Percentiles rank a stretch among this genome's conserved stretches.
phyloP scores from a whole-genome alignment of 2,113 vertebrate species.

The Tamias sibiricus region DNA sequence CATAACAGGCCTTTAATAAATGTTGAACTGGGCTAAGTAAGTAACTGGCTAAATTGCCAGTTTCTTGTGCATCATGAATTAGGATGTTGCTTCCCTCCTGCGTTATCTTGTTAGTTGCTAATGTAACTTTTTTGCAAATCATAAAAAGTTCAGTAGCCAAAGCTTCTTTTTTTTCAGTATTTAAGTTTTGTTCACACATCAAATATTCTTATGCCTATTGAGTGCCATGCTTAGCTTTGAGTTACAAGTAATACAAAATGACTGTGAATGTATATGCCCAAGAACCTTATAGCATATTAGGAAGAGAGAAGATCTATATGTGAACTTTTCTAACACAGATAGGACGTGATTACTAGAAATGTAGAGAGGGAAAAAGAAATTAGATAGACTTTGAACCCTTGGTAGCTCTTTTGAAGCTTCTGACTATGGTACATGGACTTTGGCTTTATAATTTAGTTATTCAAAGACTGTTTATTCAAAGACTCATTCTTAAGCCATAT shows the following conservation, averaged over 20 bases:
- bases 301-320: not conserved
- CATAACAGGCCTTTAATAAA: not conserved
- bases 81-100: not conserved
- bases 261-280: not conserved
- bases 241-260: slow-evolving; percentile 29
- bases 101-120: not conserved
- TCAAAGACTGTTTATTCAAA: not conserved
- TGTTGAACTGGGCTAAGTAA: not conserved
- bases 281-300: not conserved
- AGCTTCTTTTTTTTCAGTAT: not conserved
- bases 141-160: not conserved
- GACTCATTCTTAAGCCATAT: not conserved
- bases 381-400: not conserved
- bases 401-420: not conserved
- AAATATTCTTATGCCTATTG: slow-evolving; percentile 10
- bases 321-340: slow-evolving; percentile 19
- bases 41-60: not conserved
- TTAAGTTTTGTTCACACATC: not conserved
- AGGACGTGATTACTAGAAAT: slow-evolving; percentile 32
- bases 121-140: not conserved
- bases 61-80: not conserved
- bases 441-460: not conserved
- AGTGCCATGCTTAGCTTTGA: not conserved
- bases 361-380: not conserved
- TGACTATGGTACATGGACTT: not conserved